A percentile compares a stretch with the other conserved stretches of the same genome.
These are phyloP conservation scores for Panonychus citri DNA, from an alignment of 1,140 invertebrate genomes.

Conservation along the genomic window DNA sequence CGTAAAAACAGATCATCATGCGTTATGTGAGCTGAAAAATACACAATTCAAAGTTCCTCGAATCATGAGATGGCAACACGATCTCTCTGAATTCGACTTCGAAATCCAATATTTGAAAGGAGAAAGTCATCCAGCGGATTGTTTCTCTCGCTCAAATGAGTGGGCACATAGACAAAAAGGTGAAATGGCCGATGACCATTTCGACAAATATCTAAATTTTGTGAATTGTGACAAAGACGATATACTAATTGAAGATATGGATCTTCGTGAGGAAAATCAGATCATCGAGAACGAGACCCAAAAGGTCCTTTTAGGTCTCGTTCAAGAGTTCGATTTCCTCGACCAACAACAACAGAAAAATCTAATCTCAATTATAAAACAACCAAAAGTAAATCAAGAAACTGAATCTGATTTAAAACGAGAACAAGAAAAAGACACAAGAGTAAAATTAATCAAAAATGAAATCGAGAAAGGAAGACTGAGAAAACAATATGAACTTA, in stretches of 20 bases:
- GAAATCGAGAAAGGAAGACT: not conserved
- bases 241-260: too few species aligned
- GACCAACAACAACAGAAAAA: not conserved
- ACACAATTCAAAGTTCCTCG: constrained; percentile 22
- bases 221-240: too few species aligned
- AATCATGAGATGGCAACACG: constrained; percentile 26
- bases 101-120: constrained; percentile 15
- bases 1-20: constrained; percentile 28
- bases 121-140: not conserved
- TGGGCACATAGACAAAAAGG: not conserved
- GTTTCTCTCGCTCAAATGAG: not conserved
- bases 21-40: constrained; percentile 24
- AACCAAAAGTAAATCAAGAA: not conserved
- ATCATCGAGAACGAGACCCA: not conserved
- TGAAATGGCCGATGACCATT: not conserved
- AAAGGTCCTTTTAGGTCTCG: not conserved
- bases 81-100: constrained; percentile 26
- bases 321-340: not conserved
- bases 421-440: not conserved
- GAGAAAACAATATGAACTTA: not conserved
- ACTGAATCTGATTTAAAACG: not conserved
- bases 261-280: not conserved
- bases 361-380: not conserved
- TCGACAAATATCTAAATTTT: not conserved
- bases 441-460: not conserved